Base-by-base conservation (phyloP, 2,113 vertebrate species). In the Callithrix jacchus region DNA sequence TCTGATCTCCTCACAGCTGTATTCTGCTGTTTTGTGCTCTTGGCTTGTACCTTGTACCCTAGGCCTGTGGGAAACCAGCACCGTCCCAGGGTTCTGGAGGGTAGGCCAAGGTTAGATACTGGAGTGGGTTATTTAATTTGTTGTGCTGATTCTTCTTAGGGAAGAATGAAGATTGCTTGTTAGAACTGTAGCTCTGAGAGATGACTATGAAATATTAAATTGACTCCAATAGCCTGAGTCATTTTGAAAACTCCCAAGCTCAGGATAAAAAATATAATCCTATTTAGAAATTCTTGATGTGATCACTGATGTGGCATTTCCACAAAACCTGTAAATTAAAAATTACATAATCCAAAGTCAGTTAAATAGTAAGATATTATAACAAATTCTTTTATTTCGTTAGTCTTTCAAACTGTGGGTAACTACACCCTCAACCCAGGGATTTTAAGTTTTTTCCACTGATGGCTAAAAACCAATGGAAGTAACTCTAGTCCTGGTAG, bases 281-380 rank as follows among this genome's bases (percentile, higher is more conserved):
- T 96, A 79, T 71, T 98, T 97, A 73, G 87, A 97, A 94, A 96
- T 93, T 95, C 94, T 84, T 97, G 70, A 37, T 90, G 30, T 61
- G 58, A 58, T 89, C 90, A 71, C 47, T 58, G 42, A 70, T 88
- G 30, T 6, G 10, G 81, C 30, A 35, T n/a, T 97, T 93, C 56
- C 16, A 82, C 1, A 18, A 76, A 87, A 73, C 27, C 21, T 80
- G 74, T 79, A 96, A 95, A 97, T 97, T 93, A 94, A 97, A 97
- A 97, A 96, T 23, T 30, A 82, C 37, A 74, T 76, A 97, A 97
- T 96, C 95, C 84, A 92, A 95, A 97, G 83, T 93, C 76, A 94
- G 90, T 88, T 87, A 94, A 91, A 23, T 17, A 87, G 80, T 49
- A 95, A 91, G 52, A 42, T 82, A 71, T 73, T 86, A 61, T 85